A percentile compares a stretch with the other conserved stretches of the same genome.
These are phyloP conservation scores for Lottia scabra DNA, from an alignment of 2,888 invertebrate species.

Conservation along the genomic window DNA sequence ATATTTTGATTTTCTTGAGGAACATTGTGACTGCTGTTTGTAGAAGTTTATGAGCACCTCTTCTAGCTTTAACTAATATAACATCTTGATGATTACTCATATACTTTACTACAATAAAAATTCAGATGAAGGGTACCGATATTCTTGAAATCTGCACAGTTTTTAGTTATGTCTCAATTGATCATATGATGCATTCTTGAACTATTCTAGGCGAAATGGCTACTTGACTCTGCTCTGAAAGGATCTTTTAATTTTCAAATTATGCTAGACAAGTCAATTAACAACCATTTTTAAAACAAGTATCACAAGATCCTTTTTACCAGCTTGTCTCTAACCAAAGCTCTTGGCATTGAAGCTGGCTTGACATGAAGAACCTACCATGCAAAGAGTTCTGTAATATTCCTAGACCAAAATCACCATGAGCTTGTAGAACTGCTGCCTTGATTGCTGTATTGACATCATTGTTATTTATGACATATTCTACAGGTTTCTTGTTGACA, in stretches of 20 bases:
- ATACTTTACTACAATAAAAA: not conserved
- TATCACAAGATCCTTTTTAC: no score
- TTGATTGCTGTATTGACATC: not conserved
- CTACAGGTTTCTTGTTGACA: not conserved
- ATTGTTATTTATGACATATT: not conserved
- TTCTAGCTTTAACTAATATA: not conserved
- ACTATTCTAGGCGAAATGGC: no score
- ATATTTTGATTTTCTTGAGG: not conserved
- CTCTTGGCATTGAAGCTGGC: no score
- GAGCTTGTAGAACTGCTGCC: not conserved
- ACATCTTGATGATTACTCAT: not conserved
- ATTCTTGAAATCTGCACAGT: no score
- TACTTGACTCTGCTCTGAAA: no score
- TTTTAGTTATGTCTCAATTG: no score
- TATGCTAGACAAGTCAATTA: no score
- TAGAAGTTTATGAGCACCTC: not conserved
- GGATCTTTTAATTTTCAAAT: no score
- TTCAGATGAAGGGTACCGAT: not conserved
- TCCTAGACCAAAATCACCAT: constrained; percentile 3
- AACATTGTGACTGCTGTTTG: not conserved
- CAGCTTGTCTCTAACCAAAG: no score
- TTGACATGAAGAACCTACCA: not conserved
- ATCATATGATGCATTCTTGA: no score
- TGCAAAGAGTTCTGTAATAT: not conserved
- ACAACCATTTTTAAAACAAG: no score